Conservation (phyloP, 53 echinoderm and acorn worm species). For the Glandiceps talaboti region DNA sequence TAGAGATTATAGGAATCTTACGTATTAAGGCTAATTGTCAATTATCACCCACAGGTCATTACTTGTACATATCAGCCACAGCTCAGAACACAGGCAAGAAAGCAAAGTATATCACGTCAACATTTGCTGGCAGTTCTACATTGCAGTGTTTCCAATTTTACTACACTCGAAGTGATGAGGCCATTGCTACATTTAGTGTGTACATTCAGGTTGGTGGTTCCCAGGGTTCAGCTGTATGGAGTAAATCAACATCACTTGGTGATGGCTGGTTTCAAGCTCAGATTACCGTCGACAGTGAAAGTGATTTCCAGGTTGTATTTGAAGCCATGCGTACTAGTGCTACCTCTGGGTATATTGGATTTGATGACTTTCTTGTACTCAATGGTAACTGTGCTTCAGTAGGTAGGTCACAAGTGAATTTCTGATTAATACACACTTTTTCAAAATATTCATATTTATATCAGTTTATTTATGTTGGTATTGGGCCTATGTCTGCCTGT, state of each 20-base stretch:
- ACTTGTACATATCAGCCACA: background rate
- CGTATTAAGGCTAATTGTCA: too few species aligned
- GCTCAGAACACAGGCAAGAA: background rate
- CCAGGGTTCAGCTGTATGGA: background rate
- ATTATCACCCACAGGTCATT: background rate
- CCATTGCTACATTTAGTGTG: background rate
- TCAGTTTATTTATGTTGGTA: too few species aligned
- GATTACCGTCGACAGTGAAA: background rate
- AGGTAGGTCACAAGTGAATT: too few species aligned
- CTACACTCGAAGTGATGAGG: background rate
- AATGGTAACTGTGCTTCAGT: background rate
- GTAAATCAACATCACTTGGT: background rate
- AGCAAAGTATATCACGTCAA: background rate
- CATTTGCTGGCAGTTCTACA: background rate
- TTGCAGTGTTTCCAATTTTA: background rate
- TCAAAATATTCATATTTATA: too few species aligned
- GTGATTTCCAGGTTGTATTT: background rate
- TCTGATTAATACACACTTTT: too few species aligned
- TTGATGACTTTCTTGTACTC: background rate
- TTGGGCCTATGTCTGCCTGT: too few species aligned
- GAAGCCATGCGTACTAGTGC: background rate
- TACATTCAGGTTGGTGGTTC: background rate
- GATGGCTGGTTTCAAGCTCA: background rate
- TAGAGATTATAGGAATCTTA: too few species aligned
- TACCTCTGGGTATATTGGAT: background rate